phyloP scores from a whole-genome alignment of 2,113 vertebrate species.

The Dolichallabes microphthalmus region DNA sequence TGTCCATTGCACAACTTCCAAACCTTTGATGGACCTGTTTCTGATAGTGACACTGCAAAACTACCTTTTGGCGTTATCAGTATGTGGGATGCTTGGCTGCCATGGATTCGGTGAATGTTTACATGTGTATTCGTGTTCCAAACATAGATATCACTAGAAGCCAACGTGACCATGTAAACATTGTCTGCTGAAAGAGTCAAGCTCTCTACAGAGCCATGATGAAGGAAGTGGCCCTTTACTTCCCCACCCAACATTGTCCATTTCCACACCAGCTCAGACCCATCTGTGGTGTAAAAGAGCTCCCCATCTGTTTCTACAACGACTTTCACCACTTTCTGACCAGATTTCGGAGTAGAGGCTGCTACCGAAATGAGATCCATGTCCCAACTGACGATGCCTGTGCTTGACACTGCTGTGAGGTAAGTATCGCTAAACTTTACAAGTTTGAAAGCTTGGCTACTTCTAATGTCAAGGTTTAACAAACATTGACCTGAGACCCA shows the following conservation, averaged over 20 bases:
- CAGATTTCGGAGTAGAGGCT: conserved; percentile 63
- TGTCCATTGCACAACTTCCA: conserved; percentile 70
- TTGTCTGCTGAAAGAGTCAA: conserved; percentile 63
- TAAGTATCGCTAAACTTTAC: conserved; percentile 58
- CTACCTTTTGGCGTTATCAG: conserved; percentile 69
- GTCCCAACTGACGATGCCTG: conserved; percentile 71
- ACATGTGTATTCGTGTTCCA: conserved; percentile 69
- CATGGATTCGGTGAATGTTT: conserved; percentile 66
- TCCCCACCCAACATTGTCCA: conserved; percentile 63
- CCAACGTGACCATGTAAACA: conserved; percentile 66
- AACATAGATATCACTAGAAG: conserved; percentile 69
- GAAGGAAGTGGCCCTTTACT: conserved; percentile 62
- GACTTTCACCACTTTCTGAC: conserved; percentile 58
- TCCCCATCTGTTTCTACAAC: conserved; percentile 55
- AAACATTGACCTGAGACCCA: conserved; percentile 72
- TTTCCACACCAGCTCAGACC: conserved; percentile 68
- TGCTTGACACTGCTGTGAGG: conserved; percentile 59
- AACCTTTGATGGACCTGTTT: conserved; percentile 64
- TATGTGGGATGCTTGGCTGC: conserved; percentile 62
- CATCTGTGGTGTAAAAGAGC: conserved; percentile 71
- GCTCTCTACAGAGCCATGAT: conserved; percentile 64
- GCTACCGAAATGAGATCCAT: conserved; percentile 63
- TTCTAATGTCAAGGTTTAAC: conserved; percentile 63
- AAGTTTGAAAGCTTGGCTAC: conserved; percentile 50
- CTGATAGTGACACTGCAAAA: conserved; percentile 70